Conservation (phyloP, 2,888 invertebrate genomes). For the Microplitis manilae region DNA sequence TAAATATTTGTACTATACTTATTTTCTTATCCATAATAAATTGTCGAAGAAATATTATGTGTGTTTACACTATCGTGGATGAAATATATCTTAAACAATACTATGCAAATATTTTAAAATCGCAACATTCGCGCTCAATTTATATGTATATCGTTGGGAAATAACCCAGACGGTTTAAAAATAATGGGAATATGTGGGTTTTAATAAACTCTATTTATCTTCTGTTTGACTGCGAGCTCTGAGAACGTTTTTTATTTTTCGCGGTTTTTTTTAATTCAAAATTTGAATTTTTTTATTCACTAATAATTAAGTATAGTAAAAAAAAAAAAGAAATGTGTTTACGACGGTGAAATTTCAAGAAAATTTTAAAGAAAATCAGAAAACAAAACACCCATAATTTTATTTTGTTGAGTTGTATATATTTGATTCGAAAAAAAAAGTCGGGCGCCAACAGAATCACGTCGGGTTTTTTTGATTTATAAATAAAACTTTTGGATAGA, state of each 20-base stretch:
- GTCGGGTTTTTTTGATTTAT: slow-evolving; percentile 36
- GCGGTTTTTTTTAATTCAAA: no score
- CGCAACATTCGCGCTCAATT: background rate
- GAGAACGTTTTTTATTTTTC: background rate
- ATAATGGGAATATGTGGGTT: slow-evolving; percentile 31
- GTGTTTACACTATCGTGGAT: background rate
- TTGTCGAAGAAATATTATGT: background rate
- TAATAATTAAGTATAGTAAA: no score
- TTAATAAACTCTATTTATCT: slow-evolving; percentile 23
- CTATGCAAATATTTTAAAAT: background rate
- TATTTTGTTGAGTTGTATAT: slow-evolving; percentile 2
- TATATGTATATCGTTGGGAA: background rate
- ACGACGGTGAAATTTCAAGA: no score
- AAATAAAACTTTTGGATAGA: slow-evolving; percentile 16
- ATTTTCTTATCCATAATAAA: slow-evolving; percentile 23
- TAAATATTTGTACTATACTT: slow-evolving; percentile 20
- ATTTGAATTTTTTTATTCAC: no score
- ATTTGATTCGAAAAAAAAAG: slow-evolving; percentile 8
- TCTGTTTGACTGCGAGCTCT: background rate
- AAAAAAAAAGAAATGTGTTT: no score
- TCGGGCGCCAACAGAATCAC: slow-evolving; percentile 36
- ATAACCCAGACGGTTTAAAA: background rate
- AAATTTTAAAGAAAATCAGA: no score
- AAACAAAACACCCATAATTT: background rate
- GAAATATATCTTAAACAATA: background rate